Evolutionary conservation across 2,113 vertebrate species (phyloP).

Genomic region (Leptosomus discolor): DNA sequence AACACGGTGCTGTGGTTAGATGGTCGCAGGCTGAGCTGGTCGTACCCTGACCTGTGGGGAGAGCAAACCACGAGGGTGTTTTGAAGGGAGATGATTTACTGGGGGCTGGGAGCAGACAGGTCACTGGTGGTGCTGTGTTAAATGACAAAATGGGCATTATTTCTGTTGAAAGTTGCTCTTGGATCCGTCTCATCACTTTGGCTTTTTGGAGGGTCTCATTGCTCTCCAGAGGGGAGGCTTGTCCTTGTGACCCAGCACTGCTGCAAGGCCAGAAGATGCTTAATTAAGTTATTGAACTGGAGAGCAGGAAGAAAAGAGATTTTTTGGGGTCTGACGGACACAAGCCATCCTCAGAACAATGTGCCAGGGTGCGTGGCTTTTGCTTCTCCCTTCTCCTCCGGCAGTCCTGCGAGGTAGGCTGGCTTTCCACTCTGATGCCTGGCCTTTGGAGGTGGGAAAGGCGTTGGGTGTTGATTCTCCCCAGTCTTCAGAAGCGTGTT

Average conservation of each 20-base stretch:
- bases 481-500: not conserved
- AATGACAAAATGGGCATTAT: not conserved
- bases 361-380: not conserved
- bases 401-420: not conserved
- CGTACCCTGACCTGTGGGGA: rapidly evolving
- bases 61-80: not conserved
- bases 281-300: not conserved
- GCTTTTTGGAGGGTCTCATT: not conserved
- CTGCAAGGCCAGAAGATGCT: not conserved
- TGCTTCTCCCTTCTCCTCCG: not conserved
- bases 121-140: not conserved
- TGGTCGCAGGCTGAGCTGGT: not conserved
- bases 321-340: not conserved
- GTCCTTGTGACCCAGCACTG: not conserved
- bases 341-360: rapidly evolving
- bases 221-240: not conserved
- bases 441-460: not conserved
- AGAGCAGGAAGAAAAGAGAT: not conserved
- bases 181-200: not conserved
- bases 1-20: not conserved
- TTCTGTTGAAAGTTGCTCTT: not conserved
- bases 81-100: not conserved
- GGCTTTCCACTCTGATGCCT: not conserved
- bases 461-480: not conserved
- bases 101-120: not conserved